phyloP scores from a whole-genome alignment of 2,113 vertebrate genomes.

The Pampusana beccarii region DNA sequence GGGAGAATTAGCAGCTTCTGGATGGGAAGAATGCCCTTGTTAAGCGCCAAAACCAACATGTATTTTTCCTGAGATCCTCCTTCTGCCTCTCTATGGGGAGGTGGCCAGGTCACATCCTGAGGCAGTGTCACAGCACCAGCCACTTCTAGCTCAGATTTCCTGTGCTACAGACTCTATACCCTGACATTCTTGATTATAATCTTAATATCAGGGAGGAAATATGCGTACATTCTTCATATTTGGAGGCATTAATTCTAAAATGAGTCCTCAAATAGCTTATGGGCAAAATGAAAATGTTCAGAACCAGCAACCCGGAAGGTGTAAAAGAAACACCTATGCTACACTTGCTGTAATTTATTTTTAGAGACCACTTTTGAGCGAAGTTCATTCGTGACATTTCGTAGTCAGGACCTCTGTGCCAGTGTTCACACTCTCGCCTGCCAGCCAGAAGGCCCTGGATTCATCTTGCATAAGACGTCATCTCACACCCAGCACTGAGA shows the following conservation, averaged over 20 bases:
- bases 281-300: conserved; percentile 24
- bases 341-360: background rate
- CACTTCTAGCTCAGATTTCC: background rate
- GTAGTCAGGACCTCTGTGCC: background rate
- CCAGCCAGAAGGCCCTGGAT: background rate
- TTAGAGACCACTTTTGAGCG: conserved; percentile 41
- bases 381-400: background rate
- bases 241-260: conserved; percentile 54
- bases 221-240: conserved; percentile 52
- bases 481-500: background rate
- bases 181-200: conserved; percentile 27
- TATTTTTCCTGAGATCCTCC: background rate
- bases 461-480: background rate
- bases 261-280: conserved; percentile 61
- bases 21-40: background rate
- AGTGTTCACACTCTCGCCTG: background rate
- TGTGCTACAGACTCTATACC: background rate
- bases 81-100: background rate
- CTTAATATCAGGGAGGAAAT: conserved; percentile 22
- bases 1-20: background rate
- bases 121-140: background rate
- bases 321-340: background rate
- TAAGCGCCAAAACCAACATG: background rate
- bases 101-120: background rate
- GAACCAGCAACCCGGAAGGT: conserved; percentile 1